These are phyloP conservation scores for Battus philenor DNA, from an alignment of 1,140 invertebrate species.

Conservation along the genomic window DNA sequence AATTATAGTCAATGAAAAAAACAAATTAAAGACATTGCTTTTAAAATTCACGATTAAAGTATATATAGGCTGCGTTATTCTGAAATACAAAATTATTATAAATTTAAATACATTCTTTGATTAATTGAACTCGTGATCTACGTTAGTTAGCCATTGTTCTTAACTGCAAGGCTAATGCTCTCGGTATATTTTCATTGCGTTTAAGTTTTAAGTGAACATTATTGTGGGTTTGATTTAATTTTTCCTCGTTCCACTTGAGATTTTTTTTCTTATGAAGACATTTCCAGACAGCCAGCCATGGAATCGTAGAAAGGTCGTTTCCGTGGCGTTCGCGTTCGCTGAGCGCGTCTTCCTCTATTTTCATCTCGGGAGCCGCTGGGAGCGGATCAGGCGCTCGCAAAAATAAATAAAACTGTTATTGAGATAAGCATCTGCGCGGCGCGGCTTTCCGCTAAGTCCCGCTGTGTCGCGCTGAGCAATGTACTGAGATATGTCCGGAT, in stretches of 20 bases:
- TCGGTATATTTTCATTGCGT: too few relatives aligned
- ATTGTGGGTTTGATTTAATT: background rate
- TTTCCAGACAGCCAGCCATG: slow-evolving; percentile 2
- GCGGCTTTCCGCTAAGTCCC: slow-evolving; percentile 69
- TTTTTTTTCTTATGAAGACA: background rate
- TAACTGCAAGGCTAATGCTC: too few relatives aligned
- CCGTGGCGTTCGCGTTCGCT: slow-evolving; percentile 1
- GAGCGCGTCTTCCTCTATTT: slow-evolving; percentile 53
- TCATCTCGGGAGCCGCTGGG: slow-evolving; percentile 63
- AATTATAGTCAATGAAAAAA: too few relatives aligned
- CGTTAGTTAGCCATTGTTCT: too few relatives aligned
- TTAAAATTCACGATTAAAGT: too few relatives aligned
- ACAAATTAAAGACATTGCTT: too few relatives aligned
- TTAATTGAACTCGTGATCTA: too few relatives aligned
- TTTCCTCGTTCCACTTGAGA: background rate
- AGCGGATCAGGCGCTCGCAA: slow-evolving; percentile 64
- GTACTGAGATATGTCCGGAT: slow-evolving; percentile 68
- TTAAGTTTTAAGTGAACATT: too few relatives aligned
- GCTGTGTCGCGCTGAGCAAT: slow-evolving; percentile 66
- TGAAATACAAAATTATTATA: too few relatives aligned
- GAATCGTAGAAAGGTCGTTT: background rate
- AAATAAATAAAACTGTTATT: slow-evolving; percentile 76
- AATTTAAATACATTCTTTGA: too few relatives aligned
- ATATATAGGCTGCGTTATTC: too few relatives aligned
- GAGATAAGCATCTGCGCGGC: slow-evolving; percentile 72